phyloP scores from a whole-genome alignment of 2,888 invertebrate species.

The Pterobdella sp. region DNA sequence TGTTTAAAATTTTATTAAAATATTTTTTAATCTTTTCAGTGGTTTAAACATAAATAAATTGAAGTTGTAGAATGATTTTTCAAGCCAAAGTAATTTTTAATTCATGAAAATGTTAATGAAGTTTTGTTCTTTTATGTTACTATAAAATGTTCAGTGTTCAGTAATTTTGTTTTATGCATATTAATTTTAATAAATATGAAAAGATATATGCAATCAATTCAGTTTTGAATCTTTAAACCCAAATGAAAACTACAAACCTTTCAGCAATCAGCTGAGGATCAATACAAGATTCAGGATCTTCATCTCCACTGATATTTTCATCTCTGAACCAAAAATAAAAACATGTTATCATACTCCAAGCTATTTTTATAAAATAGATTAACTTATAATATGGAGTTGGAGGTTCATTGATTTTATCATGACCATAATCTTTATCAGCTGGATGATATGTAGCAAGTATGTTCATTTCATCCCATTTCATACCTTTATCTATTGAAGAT shows the following conservation, averaged over 20 bases:
- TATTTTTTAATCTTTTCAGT: background rate
- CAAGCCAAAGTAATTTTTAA: background rate
- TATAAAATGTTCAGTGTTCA: background rate
- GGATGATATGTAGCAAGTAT: conserved; percentile 96
- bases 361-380: background rate
- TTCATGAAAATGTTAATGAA: no score
- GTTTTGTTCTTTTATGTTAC: background rate
- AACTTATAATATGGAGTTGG: conserved; percentile 76
- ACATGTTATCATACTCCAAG: background rate
- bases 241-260: background rate
- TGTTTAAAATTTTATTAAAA: conserved; percentile 4
- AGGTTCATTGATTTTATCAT: conserved; percentile 87
- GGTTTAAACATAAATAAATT: background rate
- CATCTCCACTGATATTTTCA: conserved; percentile 28
- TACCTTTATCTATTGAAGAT: conserved; percentile 28
- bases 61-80: background rate
- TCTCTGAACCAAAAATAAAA: conserved; percentile 9
- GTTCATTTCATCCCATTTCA: conserved; percentile 80
- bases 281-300: background rate
- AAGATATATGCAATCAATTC: background rate
- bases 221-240: background rate
- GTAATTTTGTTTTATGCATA: background rate
- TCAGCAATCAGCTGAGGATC: conserved; percentile 28
- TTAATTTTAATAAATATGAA: background rate
- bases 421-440: conserved; percentile 94